Conservation (phyloP, 2,113 vertebrate species). For the Eulemur rufifrons region DNA sequence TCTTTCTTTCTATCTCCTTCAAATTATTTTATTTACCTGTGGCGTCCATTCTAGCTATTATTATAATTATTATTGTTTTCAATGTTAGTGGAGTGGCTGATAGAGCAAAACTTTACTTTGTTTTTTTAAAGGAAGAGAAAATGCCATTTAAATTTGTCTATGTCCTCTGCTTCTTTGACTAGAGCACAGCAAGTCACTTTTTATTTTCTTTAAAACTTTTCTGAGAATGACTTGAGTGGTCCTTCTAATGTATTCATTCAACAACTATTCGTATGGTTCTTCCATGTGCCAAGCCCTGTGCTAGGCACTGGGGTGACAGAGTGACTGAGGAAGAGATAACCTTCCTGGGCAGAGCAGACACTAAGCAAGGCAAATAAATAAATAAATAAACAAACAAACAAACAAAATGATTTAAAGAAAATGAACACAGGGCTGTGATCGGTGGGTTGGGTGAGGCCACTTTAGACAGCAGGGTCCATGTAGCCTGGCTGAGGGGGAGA, state of each 20-base stretch:
- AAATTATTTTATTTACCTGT: not conserved
- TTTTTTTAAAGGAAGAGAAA: not conserved
- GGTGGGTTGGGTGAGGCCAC: not conserved
- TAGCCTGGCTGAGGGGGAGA: not conserved
- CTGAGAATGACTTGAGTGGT: not conserved
- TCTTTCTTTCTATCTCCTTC: not conserved
- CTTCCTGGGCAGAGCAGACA: not conserved
- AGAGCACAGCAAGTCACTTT: not conserved
- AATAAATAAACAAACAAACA: not conserved
- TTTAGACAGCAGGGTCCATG: not conserved
- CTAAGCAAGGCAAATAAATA: not conserved
- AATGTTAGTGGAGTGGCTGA: not conserved
- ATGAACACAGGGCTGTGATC: not conserved
- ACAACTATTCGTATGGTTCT: not conserved
- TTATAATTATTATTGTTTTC: not conserved
- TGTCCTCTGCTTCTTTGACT: not conserved
- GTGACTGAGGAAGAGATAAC: not conserved
- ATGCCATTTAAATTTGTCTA: not conserved
- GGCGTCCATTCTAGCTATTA: not conserved
- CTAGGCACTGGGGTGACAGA: not conserved
- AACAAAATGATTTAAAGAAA: not conserved
- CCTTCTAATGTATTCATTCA: not conserved
- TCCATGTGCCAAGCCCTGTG: not conserved
- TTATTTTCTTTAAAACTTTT: not conserved
- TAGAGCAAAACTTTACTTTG: not conserved